Conservation (phyloP, 2,888 invertebrate genomes). For the Cartodere bifasciata region DNA sequence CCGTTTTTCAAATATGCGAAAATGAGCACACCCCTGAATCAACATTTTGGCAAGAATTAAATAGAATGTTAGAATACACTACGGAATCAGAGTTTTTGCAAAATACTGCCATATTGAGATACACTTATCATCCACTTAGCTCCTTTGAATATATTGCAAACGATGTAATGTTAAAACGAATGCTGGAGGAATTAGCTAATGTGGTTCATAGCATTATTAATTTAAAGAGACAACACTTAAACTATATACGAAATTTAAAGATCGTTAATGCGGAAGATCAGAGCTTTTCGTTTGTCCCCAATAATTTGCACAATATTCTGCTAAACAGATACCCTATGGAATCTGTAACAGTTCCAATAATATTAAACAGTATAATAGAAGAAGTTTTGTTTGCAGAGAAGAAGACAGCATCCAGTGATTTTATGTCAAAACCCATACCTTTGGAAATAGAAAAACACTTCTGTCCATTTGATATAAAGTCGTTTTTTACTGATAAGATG, state of each 20-base stretch:
- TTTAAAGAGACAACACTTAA: slow-evolving; percentile 21
- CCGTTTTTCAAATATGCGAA: slow-evolving; percentile 16
- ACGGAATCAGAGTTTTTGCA: slow-evolving; percentile 4
- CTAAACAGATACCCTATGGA: too few species aligned
- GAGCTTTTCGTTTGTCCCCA: too few species aligned
- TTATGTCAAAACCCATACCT: too few species aligned
- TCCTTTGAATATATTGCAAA: neutral
- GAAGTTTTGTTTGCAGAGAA: too few species aligned
- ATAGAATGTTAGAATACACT: neutral
- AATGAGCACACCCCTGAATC: slow-evolving; percentile 1
- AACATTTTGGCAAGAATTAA: slow-evolving; percentile 6
- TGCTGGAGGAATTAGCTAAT: slow-evolving; percentile 2
- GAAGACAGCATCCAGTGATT: too few species aligned
- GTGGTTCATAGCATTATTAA: slow-evolving; percentile 15
- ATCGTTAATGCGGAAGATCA: slow-evolving; percentile 12
- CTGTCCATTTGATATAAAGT: too few species aligned
- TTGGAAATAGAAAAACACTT: too few species aligned
- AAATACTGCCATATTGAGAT: slow-evolving; percentile 7
- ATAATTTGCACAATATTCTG: too few species aligned
- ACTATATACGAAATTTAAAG: slow-evolving; percentile 20
- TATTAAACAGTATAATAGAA: too few species aligned
- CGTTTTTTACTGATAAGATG: too few species aligned
- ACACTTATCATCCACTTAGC: slow-evolving; percentile 1
- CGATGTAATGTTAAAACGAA: neutral
- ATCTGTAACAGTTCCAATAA: too few species aligned